Percentiles rank a stretch among this genome's conserved stretches.
phyloP scores from a whole-genome alignment of 2,888 invertebrate species.

The Cantharis nigra region DNA sequence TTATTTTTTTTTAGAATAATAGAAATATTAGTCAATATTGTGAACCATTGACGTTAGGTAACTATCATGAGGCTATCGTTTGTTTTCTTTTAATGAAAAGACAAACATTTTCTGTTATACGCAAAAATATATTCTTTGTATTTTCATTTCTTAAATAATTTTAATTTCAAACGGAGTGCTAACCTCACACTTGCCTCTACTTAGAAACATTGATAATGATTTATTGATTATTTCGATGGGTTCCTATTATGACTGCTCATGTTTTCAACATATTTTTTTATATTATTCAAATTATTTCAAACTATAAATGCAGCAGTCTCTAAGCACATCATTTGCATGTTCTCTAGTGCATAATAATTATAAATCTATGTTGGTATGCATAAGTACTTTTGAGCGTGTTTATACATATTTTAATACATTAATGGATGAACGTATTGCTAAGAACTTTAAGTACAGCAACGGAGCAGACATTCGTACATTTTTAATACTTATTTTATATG shows the following conservation, averaged over 20 bases:
- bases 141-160: not conserved
- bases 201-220: not conserved
- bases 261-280: not conserved
- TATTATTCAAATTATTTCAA: not conserved
- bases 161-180: not conserved
- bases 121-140: not conserved
- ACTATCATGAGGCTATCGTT: slow-evolving; percentile 6
- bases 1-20: too few species aligned
- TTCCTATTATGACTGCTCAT: not conserved
- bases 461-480: not conserved
- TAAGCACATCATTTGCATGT: not conserved
- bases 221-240: not conserved
- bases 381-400: slow-evolving; percentile 12
- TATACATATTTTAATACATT: slow-evolving; percentile 10
- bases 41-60: slow-evolving; percentile 9
- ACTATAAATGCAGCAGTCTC: not conserved
- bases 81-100: slow-evolving; percentile 4
- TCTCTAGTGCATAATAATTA: slow-evolving; percentile 10
- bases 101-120: not conserved
- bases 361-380: slow-evolving; percentile 8
- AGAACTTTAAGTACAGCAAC: slow-evolving; percentile 1
- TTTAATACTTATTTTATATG: not conserved
- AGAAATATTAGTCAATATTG: not conserved
- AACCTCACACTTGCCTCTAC: not conserved
- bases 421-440: slow-evolving; percentile 1